Base-by-base conservation (phyloP, 2,797 vertebrate genomes). In the Sebastes taczanowskii region DNA sequence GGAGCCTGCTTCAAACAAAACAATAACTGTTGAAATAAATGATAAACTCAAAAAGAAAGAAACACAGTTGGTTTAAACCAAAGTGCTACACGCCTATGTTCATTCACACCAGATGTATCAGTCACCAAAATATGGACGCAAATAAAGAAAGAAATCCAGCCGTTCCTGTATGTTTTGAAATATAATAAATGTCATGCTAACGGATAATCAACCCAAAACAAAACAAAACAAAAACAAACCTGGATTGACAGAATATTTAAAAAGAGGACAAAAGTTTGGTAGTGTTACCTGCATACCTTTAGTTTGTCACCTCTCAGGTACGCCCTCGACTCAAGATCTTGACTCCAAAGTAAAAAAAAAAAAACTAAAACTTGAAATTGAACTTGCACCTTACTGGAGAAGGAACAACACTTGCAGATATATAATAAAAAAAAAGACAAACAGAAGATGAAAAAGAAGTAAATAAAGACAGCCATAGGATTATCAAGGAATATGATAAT, bases 401-500 rank as follows among this genome's bases (percentile, higher is more conserved):
- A 84, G 81, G 69, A 88, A 86, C 63, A 77, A 90, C 76, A 84
- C 63, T 74, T 79, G 82, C 8, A 62, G 62, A 91, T 85, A 89
- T 87, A 34, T 52, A 60, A 14, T 29, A 2, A 76, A 63, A 86
- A 86, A 81, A 72, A 68, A 65, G 13, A 76, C 20, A 14, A 89
- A 87, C 22, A 70, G 46, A 91, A 82, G 75, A 88, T 83, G 82
- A 87, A 89, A 78, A 73, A 86, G 9, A 93, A 79, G 85, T 85
- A 92, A 92, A 92, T 90, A 89, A 92, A 92, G 75, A 92, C 86
- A 94, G 88, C 78, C 89, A 85, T 89, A 88, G 71, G 87, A 94
- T 91, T 80, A 91, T 90, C 90, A 92, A 88, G 71, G 87, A 94
- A 91, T 81, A 91, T 90, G 91, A 93, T 92, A 77, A 86, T 91